Base-by-base conservation (phyloP, 2,797 vertebrate species). In the Brachymystax lenok region DNA sequence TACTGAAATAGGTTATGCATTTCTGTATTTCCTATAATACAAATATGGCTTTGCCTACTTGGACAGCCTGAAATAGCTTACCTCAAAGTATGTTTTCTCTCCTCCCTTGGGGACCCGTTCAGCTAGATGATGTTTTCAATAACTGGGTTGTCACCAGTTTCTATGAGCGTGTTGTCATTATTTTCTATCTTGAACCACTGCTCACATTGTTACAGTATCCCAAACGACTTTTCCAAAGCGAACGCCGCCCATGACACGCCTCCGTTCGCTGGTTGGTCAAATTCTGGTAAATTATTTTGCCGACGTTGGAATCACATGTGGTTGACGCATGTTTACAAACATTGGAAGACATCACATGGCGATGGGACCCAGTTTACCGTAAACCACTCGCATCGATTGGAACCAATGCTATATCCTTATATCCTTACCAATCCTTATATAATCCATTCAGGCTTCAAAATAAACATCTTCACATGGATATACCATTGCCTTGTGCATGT, bases 281-380 rank as follows among this genome's bases (percentile, higher is more conserved):
- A 4, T 30, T 21, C 21, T 74, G 54, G 67, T 70, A 76, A 79
- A 89, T 82, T 85, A 82, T 86, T 81, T 87, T 78, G 88, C 90
- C 90, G 80, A 85, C 86, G 73, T 87, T 88, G 72, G 79, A 89
- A 93, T 95, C 94, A 95, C 94, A 94, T 94, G 94, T 93, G 92
- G 87, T 82, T 90, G 94, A 95, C 94, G 94, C 94, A 92, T 95
- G 94, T 95, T 95, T 95, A 95, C 94, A 95, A 95, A 95, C 94
- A 95, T 94, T 94, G 88, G 54, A 71, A 33, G 84, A 86, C 82
- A 86, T 95, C 94, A 94, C 93, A 85, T 94, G 94, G 91, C 87
- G 64, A 83, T 85, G 76, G 46, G 59, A 70, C 78, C 50, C 35
- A 51, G 80, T 85, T 93, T 91, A 90, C 91, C 91, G 92, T 91